Conservation (phyloP, 2,113 vertebrate species). For the Cyrtonyx montezumae region DNA sequence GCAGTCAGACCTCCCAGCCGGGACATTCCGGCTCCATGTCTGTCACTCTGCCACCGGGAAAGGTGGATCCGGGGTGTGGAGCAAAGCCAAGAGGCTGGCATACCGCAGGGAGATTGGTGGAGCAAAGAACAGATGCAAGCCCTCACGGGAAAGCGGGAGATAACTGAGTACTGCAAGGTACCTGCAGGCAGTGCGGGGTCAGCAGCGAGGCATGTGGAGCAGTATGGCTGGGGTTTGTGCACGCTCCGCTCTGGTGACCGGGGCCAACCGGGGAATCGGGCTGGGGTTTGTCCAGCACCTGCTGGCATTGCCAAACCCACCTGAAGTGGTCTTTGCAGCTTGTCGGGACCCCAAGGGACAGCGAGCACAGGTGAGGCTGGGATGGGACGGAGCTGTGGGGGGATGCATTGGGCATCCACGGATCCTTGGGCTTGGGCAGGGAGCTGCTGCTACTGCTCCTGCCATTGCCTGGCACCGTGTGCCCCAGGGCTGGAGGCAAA, state of each 20-base stretch:
- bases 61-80: not conserved
- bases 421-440: not conserved
- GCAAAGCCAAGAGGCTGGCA: not conserved
- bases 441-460: not conserved
- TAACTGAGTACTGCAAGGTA: not conserved
- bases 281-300: conserved; percentile 45
- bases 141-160: not conserved
- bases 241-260: conserved; percentile 44
- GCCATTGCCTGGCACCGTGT: not conserved
- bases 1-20: not conserved
- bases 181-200: accelerated
- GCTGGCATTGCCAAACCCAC: not conserved
- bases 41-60: not conserved
- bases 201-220: not conserved
- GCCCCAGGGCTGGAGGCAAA: not conserved
- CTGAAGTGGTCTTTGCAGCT: conserved; percentile 42
- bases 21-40: not conserved
- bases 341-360: too few relatives aligned
- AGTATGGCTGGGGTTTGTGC: not conserved
- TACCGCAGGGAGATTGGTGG: not conserved
- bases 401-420: too few relatives aligned
- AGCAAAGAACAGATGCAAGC: not conserved
- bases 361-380: conserved; percentile 43
- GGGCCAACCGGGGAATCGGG: conserved; percentile 61
- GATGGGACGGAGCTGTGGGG: not conserved